Evolutionary conservation across 2,113 vertebrate species (phyloP).

Genomic region (Chamaetylas fuelleborni): DNA sequence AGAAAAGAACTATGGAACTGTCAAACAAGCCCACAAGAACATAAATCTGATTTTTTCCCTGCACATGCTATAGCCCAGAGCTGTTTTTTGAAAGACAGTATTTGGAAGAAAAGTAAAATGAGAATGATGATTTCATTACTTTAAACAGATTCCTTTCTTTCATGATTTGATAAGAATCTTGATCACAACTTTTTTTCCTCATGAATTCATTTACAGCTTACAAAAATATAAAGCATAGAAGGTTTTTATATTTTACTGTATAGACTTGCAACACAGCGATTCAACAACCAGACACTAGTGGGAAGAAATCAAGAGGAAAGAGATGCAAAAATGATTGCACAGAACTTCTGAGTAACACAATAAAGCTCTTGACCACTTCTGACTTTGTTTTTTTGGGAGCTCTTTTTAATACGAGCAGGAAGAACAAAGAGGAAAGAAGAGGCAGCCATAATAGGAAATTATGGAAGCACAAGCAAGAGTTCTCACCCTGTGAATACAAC

Average conservation of each 20-base stretch:
- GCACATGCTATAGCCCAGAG: background rate
- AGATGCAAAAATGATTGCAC: background rate
- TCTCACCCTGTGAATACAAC: background rate
- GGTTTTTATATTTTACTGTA: background rate
- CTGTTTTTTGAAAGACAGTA: background rate
- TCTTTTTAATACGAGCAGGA: background rate
- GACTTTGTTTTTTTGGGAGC: background rate
- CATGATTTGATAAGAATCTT: background rate
- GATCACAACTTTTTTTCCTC: background rate
- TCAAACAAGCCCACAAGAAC: background rate
- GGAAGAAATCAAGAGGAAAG: background rate
- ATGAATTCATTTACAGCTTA: background rate
- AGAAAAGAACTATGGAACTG: background rate
- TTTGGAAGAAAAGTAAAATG: background rate
- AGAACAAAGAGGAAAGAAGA: background rate
- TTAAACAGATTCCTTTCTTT: background rate
- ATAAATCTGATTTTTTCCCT: background rate
- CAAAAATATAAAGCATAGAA: background rate
- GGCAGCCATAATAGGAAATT: background rate
- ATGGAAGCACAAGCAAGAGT: rapidly evolving
- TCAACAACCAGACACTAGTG: background rate
- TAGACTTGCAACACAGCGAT: background rate
- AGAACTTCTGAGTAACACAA: background rate
- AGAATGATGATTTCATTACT: background rate
- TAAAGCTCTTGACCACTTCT: background rate